A percentile compares a stretch with the other conserved stretches of the same genome.
Evolutionary conservation across 2,113 vertebrate species (phyloP).

Genomic region (Aplodontia rufa): DNA sequence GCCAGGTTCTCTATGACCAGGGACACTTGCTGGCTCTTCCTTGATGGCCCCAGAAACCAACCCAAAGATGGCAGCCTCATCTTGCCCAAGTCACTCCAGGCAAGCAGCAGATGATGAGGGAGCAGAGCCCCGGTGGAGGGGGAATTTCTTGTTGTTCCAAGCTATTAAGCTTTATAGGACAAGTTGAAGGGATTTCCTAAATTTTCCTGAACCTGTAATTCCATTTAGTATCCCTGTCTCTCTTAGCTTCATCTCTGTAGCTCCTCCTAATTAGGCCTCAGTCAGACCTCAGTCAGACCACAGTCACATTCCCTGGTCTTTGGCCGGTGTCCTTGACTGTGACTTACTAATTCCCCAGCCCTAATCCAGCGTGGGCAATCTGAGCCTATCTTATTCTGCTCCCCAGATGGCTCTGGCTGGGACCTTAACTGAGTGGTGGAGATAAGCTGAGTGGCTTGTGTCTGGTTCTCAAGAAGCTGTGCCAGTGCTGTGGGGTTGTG

Average conservation of each 20-base stretch:
- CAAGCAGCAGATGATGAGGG: fast-evolving
- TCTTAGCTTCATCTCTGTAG: not conserved
- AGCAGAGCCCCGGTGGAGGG: not conserved
- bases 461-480: not conserved
- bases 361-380: not conserved
- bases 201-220: not conserved
- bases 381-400: not conserved
- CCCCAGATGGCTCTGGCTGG: not conserved
- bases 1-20: not conserved
- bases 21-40: not conserved
- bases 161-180: not conserved
- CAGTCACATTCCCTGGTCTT: not conserved
- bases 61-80: not conserved
- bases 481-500: too few relatives aligned
- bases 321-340: not conserved
- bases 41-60: not conserved
- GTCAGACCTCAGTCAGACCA: not conserved
- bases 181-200: not conserved
- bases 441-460: not conserved
- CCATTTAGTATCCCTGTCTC: not conserved
- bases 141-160: not conserved
- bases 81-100: not conserved
- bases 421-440: not conserved
- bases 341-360: not conserved
- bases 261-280: not conserved